Evolutionary conservation across 2,888 invertebrate genomes (phyloP), one percentile per base, ranked within the genome.

Genomic region (Phyllotreta striolata): DNA sequence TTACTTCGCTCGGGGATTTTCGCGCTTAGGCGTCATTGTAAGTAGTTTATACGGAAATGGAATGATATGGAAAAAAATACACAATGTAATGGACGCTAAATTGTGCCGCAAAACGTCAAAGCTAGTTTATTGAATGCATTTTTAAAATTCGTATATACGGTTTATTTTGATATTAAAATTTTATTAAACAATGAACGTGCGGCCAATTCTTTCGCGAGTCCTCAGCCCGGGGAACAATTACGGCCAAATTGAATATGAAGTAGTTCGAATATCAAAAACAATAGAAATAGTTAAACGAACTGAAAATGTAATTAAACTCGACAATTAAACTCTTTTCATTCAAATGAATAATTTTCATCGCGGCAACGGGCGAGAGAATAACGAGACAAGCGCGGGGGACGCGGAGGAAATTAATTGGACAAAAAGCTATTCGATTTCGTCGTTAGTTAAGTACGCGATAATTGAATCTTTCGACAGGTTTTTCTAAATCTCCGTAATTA

Each of bases 281-380:
- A 61, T 61, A 54, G 38, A 54, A 54, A 61, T 61, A 54, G 46
- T 61, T 44, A 46, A 61, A 61, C 52, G 60, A 61, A 46, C 37
- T 46, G 60, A 44, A 44, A 61, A 52, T 54, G 54, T 35, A 52
- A 61, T 61, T 60, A 60, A 43, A 52, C 43, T 43, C 59, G 24
- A 52, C 52, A 60, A 60, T 60, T 61, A 61, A 52, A 46, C 60
- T 54, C 52, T 61, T 61, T 46, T 43, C 54, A 61, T 35, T 8
- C 9, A 35, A 60, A 54, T 41, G 39, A 54, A 61, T 61, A 43
- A 61, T 54, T 61, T 24, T 44, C 39, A 61, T 54, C 12, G 24
- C 24, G 4, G 24, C 24, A 4, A 24, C 2, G 2, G 2, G 24
- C 2, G 24, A 24, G 2, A 4, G 4, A 4, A 24, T 8, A 12